A percentile compares a stretch with the other conserved stretches of the same genome.
Conservation (phyloP, 2,888 invertebrate species). For the Chesias legatella region DNA sequence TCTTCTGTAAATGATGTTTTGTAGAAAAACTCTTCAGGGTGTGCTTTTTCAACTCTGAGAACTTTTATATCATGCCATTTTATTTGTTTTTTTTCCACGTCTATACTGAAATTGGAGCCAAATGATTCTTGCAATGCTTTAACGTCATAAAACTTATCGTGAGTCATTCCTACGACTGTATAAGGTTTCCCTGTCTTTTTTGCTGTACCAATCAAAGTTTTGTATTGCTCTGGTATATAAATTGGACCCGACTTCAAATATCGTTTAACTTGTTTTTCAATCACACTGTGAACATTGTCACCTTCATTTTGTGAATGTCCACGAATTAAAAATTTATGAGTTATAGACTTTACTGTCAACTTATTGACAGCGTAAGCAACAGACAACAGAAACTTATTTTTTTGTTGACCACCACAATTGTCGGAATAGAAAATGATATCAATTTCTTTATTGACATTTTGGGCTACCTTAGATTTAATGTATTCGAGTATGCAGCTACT, state of each 20-base stretch:
- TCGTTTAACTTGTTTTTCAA: slow-evolving; percentile 12
- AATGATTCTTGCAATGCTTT: not conserved
- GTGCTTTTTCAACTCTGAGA: slow-evolving; percentile 7
- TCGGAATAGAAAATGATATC: slow-evolving; percentile 8
- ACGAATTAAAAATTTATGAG: slow-evolving; percentile 13
- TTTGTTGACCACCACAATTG: slow-evolving; percentile 17
- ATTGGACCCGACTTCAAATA: slow-evolving; percentile 3
- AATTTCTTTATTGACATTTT: slow-evolving; percentile 1
- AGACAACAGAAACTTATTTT: slow-evolving; percentile 14
- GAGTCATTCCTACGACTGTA: not conserved
- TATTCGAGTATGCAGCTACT: slow-evolving; percentile 18
- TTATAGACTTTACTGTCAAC: slow-evolving; percentile 9
- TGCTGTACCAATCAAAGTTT: not conserved
- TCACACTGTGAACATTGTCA: slow-evolving; percentile 10
- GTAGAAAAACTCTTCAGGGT: slow-evolving; percentile 9
- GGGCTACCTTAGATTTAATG: slow-evolving; percentile 6
- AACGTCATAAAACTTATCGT: slow-evolving; percentile 2
- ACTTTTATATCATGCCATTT: slow-evolving; percentile 8
- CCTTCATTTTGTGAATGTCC: slow-evolving; percentile 20
- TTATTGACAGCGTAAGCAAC: too few relatives aligned
- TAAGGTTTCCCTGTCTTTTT: slow-evolving; percentile 1
- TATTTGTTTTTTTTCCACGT: not conserved
- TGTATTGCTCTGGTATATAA: slow-evolving; percentile 5
- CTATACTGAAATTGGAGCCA: not conserved
- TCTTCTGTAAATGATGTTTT: slow-evolving; percentile 15